Conservation (phyloP, 2,113 vertebrate genomes). For the Albula goreensis region DNA sequence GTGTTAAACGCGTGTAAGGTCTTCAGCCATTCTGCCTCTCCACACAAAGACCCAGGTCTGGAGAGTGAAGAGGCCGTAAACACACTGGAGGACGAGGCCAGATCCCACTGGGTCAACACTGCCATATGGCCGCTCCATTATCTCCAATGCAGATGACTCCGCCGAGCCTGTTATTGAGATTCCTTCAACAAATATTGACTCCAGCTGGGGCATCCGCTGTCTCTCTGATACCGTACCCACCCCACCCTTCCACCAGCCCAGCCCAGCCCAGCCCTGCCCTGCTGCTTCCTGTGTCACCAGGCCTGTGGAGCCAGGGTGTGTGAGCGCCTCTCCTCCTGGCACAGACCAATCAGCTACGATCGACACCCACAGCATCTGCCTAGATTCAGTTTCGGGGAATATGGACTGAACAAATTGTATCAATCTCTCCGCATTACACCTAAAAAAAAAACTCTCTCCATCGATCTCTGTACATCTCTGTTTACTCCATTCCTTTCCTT, state of each 20-base stretch:
- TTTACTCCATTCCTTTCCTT: background rate
- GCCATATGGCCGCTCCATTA: conserved; percentile 80
- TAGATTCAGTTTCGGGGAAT: background rate
- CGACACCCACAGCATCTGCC: background rate
- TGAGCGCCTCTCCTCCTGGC: background rate
- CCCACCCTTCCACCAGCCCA: conserved; percentile 46
- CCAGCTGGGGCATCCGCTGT: conserved; percentile 68
- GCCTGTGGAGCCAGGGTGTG: background rate
- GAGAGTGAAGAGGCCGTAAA: conserved; percentile 44
- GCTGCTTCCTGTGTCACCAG: background rate
- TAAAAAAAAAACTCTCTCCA: too few relatives aligned
- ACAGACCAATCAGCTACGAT: background rate
- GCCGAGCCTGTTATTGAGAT: conserved; percentile 77
- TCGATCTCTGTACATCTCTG: too few relatives aligned
- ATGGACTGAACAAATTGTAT: too few relatives aligned
- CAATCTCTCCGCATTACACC: too few relatives aligned
- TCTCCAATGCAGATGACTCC: conserved; percentile 79
- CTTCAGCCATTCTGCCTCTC: too few relatives aligned
- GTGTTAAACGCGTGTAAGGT: too few relatives aligned
- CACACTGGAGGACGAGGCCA: conserved; percentile 43
- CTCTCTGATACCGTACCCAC: conserved; percentile 54
- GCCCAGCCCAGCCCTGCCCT: background rate
- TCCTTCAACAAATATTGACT: conserved; percentile 83
- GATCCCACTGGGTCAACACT: conserved; percentile 75
- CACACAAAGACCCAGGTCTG: background rate